These are phyloP conservation scores for Palloptera scutellata DNA, from an alignment of 2,888 invertebrate species.

Conservation along the genomic window DNA sequence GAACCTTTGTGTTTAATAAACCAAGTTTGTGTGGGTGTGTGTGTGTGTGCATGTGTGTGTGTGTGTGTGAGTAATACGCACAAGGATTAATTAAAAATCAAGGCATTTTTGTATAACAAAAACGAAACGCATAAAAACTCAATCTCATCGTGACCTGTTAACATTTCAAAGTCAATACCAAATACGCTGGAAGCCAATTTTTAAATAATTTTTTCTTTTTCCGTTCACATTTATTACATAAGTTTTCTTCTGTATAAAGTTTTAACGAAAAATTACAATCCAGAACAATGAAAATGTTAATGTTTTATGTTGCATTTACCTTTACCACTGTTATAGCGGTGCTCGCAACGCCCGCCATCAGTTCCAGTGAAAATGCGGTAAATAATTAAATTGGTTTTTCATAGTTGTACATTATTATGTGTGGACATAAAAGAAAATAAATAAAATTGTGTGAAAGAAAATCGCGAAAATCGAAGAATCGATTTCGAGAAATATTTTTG, in stretches of 20 bases:
- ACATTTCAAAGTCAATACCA: neutral
- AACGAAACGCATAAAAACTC: too few relatives aligned
- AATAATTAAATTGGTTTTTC: conserved; percentile 35
- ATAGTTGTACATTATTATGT: conserved; percentile 3
- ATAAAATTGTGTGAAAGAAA: conserved; percentile 1
- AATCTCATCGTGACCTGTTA: neutral
- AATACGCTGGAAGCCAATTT: neutral
- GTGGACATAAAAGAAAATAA: too few relatives aligned
- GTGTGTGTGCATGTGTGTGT: neutral
- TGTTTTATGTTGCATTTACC: conserved; percentile 46
- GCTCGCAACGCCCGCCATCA: conserved; percentile 54
- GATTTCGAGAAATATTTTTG: too few relatives aligned
- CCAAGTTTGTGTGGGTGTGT: conserved; percentile 8
- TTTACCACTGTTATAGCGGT: conserved; percentile 45
- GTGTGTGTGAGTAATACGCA: too few relatives aligned
- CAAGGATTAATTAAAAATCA: too few relatives aligned
- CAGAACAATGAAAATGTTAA: conserved; percentile 46
- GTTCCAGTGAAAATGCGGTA: conserved; percentile 58
- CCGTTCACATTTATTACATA: too few relatives aligned
- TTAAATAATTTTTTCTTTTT: too few relatives aligned
- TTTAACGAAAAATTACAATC: neutral
- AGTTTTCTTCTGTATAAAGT: neutral
- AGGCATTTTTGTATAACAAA: too few relatives aligned
- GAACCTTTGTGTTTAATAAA: neutral
- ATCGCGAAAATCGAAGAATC: too few relatives aligned